These are phyloP conservation scores for Trichogramma dendrolimi DNA, from an alignment of 2,888 invertebrate species.

Conservation along the genomic window DNA sequence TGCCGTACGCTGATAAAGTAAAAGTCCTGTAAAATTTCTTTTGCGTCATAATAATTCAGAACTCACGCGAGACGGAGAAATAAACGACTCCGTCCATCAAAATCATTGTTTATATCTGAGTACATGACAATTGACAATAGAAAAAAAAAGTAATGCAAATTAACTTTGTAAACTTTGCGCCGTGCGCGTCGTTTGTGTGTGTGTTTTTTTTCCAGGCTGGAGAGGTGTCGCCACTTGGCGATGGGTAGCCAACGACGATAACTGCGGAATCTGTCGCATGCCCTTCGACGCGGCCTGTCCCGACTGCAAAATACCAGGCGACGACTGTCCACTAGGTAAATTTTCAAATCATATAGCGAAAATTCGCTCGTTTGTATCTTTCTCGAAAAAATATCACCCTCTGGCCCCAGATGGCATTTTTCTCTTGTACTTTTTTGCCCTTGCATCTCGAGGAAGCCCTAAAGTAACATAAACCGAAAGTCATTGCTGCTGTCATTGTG, in stretches of 20 bases:
- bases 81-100: background rate
- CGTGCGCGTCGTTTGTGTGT: background rate
- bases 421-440: too few relatives aligned
- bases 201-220: conserved; percentile 63
- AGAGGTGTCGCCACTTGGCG: conserved; percentile 96
- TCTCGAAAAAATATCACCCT: too few relatives aligned
- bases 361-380: too few relatives aligned
- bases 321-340: conserved; percentile 86
- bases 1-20: conserved; percentile 20
- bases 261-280: conserved; percentile 98
- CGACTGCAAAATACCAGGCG: conserved; percentile 94
- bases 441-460: too few relatives aligned
- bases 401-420: too few relatives aligned
- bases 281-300: conserved; percentile 98
- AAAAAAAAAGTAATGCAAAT: conserved; percentile 19
- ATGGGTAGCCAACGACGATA: conserved; percentile 99
- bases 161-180: background rate
- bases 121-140: conserved; percentile 13
- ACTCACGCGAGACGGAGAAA: too few relatives aligned
- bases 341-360: too few relatives aligned
- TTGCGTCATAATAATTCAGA: background rate
- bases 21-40: conserved; percentile 4
- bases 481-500: too few relatives aligned
- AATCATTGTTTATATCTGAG: background rate
- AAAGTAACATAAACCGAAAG: too few relatives aligned